A percentile compares a stretch with the other conserved stretches of the same genome.
phyloP scores from a whole-genome alignment of 2,888 invertebrate species.

The Cenopis cana region DNA sequence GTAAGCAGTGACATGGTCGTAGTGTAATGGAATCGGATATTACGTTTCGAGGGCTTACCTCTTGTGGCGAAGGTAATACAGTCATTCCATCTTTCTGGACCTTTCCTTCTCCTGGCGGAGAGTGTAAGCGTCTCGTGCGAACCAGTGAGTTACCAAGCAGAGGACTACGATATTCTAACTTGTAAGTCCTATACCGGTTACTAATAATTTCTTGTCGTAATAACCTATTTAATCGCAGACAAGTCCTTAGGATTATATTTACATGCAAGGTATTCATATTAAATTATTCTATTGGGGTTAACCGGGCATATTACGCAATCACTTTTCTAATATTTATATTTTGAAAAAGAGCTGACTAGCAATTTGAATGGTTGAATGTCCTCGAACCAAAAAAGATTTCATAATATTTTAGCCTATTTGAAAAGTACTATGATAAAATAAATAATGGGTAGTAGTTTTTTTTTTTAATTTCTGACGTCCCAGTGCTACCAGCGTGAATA shows the following conservation, averaged over 20 bases:
- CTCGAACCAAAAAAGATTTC: background rate
- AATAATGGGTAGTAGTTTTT: slow-evolving; percentile 4
- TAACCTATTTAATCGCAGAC: slow-evolving; percentile 64
- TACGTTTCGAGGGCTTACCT: slow-evolving; percentile 62
- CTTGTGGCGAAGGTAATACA: slow-evolving; percentile 73
- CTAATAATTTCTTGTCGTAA: slow-evolving; percentile 58
- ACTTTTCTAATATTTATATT: slow-evolving; percentile 44
- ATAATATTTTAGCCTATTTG: background rate
- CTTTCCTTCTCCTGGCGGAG: slow-evolving; percentile 52
- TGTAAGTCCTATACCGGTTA: slow-evolving; percentile 54
- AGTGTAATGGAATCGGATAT: background rate
- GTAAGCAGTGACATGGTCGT: background rate
- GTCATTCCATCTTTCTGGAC: slow-evolving; percentile 66
- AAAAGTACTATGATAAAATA: slow-evolving; percentile 4
- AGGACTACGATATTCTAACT: slow-evolving; percentile 51
- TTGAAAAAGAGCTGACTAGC: background rate
- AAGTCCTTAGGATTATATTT: slow-evolving; percentile 61
- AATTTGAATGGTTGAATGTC: background rate
- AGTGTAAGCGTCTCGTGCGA: slow-evolving; percentile 56
- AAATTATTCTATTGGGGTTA: slow-evolving; percentile 36
- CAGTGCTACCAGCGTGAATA: background rate
- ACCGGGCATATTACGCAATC: slow-evolving; percentile 71
- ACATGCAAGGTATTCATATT: slow-evolving; percentile 73
- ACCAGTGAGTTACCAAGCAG: slow-evolving; percentile 49
- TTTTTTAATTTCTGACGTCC: slow-evolving; percentile 1